Base-by-base conservation (phyloP, 2,113 vertebrate species). In the Archocentrus centrarchus region DNA sequence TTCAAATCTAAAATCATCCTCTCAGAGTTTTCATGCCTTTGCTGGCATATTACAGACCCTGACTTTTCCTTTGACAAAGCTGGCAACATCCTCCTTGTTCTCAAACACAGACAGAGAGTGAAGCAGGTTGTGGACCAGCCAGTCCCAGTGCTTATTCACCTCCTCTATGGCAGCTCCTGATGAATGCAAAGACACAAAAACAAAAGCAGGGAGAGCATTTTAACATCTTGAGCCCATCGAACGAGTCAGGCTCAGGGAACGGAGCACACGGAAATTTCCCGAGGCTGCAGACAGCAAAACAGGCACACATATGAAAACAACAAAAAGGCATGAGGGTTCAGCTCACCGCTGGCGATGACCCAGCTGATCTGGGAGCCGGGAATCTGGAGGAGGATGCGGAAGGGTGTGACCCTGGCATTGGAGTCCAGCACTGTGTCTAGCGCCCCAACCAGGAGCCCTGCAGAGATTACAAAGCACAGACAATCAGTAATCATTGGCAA, bases 41-140 rank as follows among this genome's bases (percentile, higher is more conserved):
- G 11, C 9, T 13, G 22, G 53, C 27, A 50, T 7, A 4, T 50
- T 80, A 61, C 81, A 7, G 18, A 99, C 98, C 97, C 98, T 99
- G 61, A 99, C 96, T 94, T 99, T 99, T 22, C 98, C 98, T 86
- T 95, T 97, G 70, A 98, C 98, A 66, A 99, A 99, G 86, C 95
- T 97, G 90, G 97, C 95, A 14, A 97, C 96, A 81, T 99, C 98
- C n/a, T 98, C 97, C 88, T 98, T 98, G 94, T 98, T 99, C 91
- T 99, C 98, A 90, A 99, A 99, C 60, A 99, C 98, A 0, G 97
- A 96, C 89, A 99, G 95, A 11, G 97, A 99, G 76, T 97, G 98
- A 1, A 99, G 96, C 85, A 99, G 95, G 86, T 99, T 98, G 91
- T 97, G 97, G 41, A 97, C 95, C 91, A 99, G 95, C 98, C 98